Evolutionary conservation across 1,140 invertebrate species (phyloP).

Genomic region (Harpegnathos saltator): DNA sequence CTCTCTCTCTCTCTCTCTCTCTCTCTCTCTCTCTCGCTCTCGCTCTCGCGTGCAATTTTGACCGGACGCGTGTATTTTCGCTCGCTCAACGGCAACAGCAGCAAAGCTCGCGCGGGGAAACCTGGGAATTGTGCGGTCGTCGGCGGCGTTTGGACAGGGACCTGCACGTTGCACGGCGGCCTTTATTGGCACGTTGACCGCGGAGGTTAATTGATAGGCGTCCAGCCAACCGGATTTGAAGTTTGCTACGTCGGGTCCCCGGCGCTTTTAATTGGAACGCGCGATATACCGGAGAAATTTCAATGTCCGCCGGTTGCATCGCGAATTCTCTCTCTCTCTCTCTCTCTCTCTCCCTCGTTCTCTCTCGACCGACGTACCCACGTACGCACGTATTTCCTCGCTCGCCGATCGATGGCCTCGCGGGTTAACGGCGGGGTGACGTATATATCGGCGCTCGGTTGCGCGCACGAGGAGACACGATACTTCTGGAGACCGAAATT

Average conservation of each 20-base stretch:
- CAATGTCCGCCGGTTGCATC: constrained; percentile 14
- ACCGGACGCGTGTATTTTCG: constrained; percentile 30
- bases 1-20: not conserved
- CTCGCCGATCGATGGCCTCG: not conserved
- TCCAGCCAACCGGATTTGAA: constrained; percentile 54
- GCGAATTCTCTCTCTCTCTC: constrained; percentile 11
- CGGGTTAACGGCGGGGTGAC: not conserved
- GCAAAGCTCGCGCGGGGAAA: constrained; percentile 20
- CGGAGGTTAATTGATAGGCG: constrained; percentile 63
- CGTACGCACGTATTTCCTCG: constrained; percentile 2
- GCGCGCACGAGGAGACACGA: not conserved
- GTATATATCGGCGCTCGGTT: not conserved
- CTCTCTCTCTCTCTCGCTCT: not conserved
- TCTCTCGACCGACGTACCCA: not conserved
- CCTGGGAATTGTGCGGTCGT: constrained; percentile 52
- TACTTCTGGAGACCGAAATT: not conserved
- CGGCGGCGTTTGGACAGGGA: constrained; percentile 40
- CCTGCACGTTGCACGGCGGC: constrained; percentile 50
- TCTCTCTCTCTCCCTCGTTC: too few relatives aligned
- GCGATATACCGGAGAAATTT: constrained; percentile 54
- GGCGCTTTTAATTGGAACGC: constrained; percentile 62
- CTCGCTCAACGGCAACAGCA: not conserved
- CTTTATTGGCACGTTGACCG: constrained; percentile 64
- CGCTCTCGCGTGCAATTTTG: constrained; percentile 25
- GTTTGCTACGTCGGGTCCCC: constrained; percentile 40